Evolutionary conservation across 2,113 vertebrate species (phyloP).

Genomic region (Sphaerodactylus townsendi): DNA sequence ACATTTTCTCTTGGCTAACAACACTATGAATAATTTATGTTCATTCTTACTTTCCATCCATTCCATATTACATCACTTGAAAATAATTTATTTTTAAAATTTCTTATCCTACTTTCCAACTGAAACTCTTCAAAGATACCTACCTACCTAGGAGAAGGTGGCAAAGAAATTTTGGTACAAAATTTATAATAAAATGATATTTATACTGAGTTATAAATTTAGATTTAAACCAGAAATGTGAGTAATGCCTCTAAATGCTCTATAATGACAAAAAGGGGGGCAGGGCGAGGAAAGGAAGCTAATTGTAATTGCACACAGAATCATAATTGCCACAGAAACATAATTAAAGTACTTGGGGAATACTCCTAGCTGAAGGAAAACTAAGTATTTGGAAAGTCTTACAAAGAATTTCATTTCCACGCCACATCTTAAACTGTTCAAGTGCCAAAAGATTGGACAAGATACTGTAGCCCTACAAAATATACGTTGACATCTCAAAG

Average conservation of each 20-base stretch:
- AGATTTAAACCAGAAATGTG: too few relatives aligned
- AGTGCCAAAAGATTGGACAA: background rate
- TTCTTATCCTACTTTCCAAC: background rate
- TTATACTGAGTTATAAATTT: too few relatives aligned
- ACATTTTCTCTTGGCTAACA: background rate
- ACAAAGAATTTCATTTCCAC: background rate
- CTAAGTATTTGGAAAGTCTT: background rate
- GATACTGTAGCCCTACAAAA: background rate
- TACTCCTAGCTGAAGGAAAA: background rate
- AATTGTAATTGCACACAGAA: too few relatives aligned
- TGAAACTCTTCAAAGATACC: background rate
- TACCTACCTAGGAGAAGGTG: background rate
- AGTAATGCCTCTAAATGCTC: background rate
- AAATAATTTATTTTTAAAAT: background rate
- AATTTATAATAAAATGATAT: too few relatives aligned
- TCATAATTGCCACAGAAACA: too few relatives aligned
- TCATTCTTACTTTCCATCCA: background rate
- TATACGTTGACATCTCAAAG: background rate
- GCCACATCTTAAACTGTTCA: background rate
- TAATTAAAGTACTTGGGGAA: background rate
- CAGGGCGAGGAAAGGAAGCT: too few relatives aligned
- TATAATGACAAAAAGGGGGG: background rate
- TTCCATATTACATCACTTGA: background rate
- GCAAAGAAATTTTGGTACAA: background rate
- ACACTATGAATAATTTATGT: background rate